Conservation (phyloP, 2,113 vertebrate genomes). For the Sceloporus tristichus region DNA sequence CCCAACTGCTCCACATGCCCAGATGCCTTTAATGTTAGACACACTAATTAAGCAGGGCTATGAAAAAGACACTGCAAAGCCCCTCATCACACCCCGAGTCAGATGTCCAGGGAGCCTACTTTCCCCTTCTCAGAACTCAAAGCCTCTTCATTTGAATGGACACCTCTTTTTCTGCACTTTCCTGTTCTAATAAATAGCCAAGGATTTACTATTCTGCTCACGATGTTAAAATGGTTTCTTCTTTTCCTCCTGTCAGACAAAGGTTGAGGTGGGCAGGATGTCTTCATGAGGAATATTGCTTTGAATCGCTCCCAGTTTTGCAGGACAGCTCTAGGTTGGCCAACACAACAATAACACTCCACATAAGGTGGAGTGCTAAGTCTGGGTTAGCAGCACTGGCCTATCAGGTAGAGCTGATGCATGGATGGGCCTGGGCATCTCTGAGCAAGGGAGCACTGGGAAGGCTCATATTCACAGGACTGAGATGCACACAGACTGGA, state of each 20-base stretch:
- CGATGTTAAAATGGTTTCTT: not conserved
- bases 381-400: not conserved
- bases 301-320: not conserved
- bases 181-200: not conserved
- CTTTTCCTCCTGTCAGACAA: not conserved
- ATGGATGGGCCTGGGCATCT: not conserved
- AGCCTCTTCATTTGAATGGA: rapidly evolving
- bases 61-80: not conserved
- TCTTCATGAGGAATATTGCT: rapidly evolving
- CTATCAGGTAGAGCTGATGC: not conserved
- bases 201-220: not conserved
- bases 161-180: conserved; percentile 10
- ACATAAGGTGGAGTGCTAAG: not conserved
- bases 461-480: not conserved
- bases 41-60: not conserved
- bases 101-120: not conserved
- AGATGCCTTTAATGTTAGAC: conserved; percentile 13
- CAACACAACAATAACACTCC: not conserved
- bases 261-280: not conserved
- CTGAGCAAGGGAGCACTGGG: not conserved
- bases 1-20: not conserved
- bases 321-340: not conserved
- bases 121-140: not conserved
- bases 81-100: rapidly evolving
- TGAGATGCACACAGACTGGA: not conserved